A percentile compares a stretch with the other conserved stretches of the same genome.
These are phyloP conservation scores for Actinia tenebrosa DNA, from an alignment of 64 coral and sea anemone genomes.

Conservation along the genomic window DNA sequence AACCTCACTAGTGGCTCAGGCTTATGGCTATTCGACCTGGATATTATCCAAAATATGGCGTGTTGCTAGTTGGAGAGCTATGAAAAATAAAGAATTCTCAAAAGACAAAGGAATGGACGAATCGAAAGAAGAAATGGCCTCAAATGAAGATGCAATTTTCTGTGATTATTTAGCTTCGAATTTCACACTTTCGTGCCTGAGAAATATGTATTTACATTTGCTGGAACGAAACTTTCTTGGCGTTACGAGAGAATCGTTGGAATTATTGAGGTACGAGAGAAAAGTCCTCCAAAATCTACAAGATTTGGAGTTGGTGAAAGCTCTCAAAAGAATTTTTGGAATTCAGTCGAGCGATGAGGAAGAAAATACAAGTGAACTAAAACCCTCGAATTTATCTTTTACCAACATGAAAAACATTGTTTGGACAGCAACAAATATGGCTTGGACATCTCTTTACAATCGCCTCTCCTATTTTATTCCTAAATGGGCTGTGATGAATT, in stretches of 20 bases:
- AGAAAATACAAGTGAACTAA: not conserved
- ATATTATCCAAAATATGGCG: not conserved
- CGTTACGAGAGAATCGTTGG: not conserved
- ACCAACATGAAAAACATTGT: not conserved
- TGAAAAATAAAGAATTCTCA: not conserved
- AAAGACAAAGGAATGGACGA: not conserved
- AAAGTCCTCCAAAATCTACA: slow-evolving; percentile 1
- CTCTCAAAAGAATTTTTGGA: not conserved
- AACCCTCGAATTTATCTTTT: not conserved
- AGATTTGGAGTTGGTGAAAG: not conserved
- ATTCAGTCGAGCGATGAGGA: not conserved
- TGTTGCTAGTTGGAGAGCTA: not conserved
- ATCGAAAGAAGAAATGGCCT: not conserved
- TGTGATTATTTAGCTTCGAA: not conserved
- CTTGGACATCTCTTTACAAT: not conserved
- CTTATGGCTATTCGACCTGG: slow-evolving; percentile 9
- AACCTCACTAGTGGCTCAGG: not conserved
- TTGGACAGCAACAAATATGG: not conserved
- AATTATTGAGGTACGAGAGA: not conserved
- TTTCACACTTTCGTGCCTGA: not conserved
- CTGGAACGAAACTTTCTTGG: not conserved
- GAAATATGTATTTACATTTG: slow-evolving; percentile 11
- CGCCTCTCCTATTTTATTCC: not conserved
- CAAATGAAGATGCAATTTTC: not conserved
- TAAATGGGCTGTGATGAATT: not conserved